Conservation (phyloP, 1,140 invertebrate genomes). For the Drosophila erecta region DNA sequence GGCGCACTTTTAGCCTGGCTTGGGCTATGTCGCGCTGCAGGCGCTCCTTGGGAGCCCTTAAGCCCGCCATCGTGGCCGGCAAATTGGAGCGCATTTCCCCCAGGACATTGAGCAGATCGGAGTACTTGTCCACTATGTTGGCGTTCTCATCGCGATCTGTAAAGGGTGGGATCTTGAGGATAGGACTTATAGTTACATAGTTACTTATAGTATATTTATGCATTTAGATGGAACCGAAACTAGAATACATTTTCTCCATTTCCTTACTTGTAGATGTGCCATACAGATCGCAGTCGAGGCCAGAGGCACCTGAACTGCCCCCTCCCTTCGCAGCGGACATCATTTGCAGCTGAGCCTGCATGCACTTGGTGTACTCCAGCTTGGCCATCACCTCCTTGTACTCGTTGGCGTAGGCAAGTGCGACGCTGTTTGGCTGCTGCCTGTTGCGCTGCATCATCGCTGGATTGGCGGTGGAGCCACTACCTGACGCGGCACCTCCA, state of each 20-base stretch:
- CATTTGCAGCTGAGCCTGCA: constrained; percentile 61
- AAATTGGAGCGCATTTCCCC: constrained; percentile 40
- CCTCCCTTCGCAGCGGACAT: constrained; percentile 28
- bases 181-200: too few relatives aligned
- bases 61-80: constrained; percentile 40
- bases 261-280: constrained; percentile 19
- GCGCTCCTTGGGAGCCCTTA: constrained; percentile 60
- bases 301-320: not conserved
- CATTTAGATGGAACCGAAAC: too few relatives aligned
- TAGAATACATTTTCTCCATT: too few relatives aligned
- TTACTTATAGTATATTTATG: too few relatives aligned
- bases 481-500: not conserved
- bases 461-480: not conserved
- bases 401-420: constrained; percentile 53
- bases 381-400: constrained; percentile 69
- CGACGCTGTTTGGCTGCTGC: constrained; percentile 29
- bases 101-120: constrained; percentile 40
- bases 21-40: constrained; percentile 60
- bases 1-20: constrained; percentile 52
- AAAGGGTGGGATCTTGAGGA: not conserved
- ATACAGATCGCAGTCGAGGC: not conserved
- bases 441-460: constrained; percentile 6
- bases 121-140: constrained; percentile 46
- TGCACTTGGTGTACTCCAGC: constrained; percentile 61
- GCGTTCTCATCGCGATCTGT: constrained; percentile 30